Base-by-base conservation (phyloP, 2,113 vertebrate species). In the Pygoscelis antarcticus region DNA sequence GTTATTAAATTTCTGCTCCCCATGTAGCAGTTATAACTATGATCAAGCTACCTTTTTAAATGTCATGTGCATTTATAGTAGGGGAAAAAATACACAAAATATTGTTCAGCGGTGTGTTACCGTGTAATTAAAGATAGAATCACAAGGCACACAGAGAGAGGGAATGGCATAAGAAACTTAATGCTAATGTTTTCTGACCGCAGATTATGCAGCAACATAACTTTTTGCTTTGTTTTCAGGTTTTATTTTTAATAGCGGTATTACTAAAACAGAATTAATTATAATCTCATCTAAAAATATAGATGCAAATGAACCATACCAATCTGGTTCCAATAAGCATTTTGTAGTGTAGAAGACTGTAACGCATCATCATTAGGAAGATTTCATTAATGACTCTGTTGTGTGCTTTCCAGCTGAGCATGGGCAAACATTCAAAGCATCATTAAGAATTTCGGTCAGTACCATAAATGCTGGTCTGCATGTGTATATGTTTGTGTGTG, bases 341-440 rank as follows among this genome's bases (percentile, higher is more conserved):
- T 95, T 96, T 13, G 16, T 40, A 83, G 49, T 5, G 32, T 34
- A 30, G 60, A 78, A 83, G 72, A 44, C 65, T 30, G 18, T 2
- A 60, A 79, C 16, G 1, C 46, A 55, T 58, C 79, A 42, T 87
- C 64, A 76, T 95, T 89, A 95, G 60, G 71, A 70, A 75, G 52
- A 44, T 69, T 84, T 92, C 57, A 38, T 80, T 91, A 91, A 92
- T 61, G 69, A 90, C 61, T 60, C 16, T 32, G 75, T 20, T 34
- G 32, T 13, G n/a, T 21, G n/a, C n/a, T 92, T 51, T 74, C 93
- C 92, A 95, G 88, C 80, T 90, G 82, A 92, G 92, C 89, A 68
- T 0, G 5, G 84, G 91, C 84, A 83, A 84, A 16, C 17, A 5
- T 17, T 89, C 4, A 14, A 89, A 80, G 78, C 52, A 26, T 30